Conservation (phyloP, 1,140 invertebrate genomes). For the Calliphora vicina region DNA sequence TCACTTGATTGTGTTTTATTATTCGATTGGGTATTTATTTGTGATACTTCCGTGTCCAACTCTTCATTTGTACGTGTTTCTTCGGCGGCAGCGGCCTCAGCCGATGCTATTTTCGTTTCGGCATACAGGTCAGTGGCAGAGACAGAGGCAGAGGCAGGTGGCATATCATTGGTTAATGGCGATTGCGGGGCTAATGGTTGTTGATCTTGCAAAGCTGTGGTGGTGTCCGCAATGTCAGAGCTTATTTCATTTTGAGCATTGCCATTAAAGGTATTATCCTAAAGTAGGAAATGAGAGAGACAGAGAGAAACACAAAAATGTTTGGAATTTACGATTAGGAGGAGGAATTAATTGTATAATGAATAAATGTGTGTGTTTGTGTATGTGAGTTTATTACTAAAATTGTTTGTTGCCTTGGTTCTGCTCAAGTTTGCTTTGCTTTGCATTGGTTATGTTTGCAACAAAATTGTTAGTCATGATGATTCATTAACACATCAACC, state of each 20-base stretch:
- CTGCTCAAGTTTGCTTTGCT: background rate
- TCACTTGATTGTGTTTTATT: conserved; percentile 56
- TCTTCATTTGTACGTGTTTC: conserved; percentile 60
- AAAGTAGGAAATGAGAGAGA: conserved; percentile 38
- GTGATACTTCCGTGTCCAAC: conserved; percentile 62
- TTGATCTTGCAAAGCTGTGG: conserved; percentile 35
- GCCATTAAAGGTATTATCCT: conserved; percentile 39
- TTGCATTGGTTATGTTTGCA: background rate
- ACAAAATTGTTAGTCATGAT: conserved; percentile 14
- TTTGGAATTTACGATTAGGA: conserved; percentile 49
- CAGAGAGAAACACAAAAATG: conserved; percentile 33
- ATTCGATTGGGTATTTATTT: conserved; percentile 63
- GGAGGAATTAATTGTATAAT: conserved; percentile 4
- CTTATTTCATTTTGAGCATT: conserved; percentile 35
- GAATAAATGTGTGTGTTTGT: conserved; percentile 9
- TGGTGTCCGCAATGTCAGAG: background rate
- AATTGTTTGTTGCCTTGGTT: background rate
- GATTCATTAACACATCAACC: background rate
- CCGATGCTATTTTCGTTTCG: conserved; percentile 26
- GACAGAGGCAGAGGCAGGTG: conserved; percentile 34
- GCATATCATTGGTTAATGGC: conserved; percentile 32
- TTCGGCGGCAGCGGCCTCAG: conserved; percentile 44
- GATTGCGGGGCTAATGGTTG: background rate
- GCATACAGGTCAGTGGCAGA: conserved; percentile 19
- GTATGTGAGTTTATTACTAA: background rate